Conservation (phyloP, 2,797 vertebrate genomes). For the Meda fulgida region DNA sequence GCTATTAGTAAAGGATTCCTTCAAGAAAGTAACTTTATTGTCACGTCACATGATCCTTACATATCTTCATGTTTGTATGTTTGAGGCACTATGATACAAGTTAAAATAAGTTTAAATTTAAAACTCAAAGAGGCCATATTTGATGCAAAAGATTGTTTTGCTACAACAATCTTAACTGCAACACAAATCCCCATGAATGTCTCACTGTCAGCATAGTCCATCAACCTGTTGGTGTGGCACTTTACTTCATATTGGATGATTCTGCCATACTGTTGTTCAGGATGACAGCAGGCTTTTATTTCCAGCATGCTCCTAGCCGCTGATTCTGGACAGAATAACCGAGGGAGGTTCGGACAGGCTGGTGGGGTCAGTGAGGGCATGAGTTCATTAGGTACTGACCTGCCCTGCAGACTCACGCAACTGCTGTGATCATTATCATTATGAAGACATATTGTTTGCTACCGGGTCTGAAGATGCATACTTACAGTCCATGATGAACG, state of each 20-base stretch:
- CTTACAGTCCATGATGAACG: neutral
- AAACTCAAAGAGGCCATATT: neutral
- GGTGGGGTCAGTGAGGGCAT: constrained; percentile 32
- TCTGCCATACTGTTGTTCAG: constrained; percentile 35
- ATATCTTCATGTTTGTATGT: neutral
- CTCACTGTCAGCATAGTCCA: constrained; percentile 21
- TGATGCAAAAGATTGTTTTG: neutral
- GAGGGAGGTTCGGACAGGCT: constrained; percentile 11
- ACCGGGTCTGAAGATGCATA: constrained; percentile 6
- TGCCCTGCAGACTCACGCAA: neutral
- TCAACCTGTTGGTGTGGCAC: constrained; percentile 38
- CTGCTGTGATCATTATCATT: neutral
- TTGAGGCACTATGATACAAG: neutral
- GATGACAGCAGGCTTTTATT: constrained; percentile 44
- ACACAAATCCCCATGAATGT: constrained; percentile 13
- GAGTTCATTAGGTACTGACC: constrained; percentile 7
- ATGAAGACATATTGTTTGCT: neutral
- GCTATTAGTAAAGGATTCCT: neutral
- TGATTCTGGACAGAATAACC: constrained; percentile 23
- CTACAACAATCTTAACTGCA: neutral
- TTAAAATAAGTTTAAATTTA: neutral
- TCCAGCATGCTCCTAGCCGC: constrained; percentile 37
- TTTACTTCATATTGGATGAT: constrained; percentile 35
- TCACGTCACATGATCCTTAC: neutral
- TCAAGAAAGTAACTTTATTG: neutral